These are phyloP conservation scores for Meteorus colon DNA, from an alignment of 2,888 invertebrate genomes.

Conservation along the genomic window DNA sequence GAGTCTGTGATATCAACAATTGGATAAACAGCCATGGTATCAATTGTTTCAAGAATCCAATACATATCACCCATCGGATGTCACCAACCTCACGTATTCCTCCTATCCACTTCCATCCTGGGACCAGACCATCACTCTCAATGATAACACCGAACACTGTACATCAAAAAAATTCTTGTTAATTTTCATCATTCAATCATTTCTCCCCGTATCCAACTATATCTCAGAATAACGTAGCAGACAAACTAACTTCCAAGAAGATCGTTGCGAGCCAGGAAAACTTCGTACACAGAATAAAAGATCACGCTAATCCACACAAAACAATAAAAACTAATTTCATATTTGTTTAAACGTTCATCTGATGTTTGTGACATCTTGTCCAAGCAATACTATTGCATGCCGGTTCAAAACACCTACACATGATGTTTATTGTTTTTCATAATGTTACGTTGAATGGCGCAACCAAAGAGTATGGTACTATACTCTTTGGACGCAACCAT, in stretches of 20 bases:
- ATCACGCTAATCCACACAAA: conserved; percentile 76
- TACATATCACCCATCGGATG: conserved; percentile 82
- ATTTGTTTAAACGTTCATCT: conserved; percentile 50
- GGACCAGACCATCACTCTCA: conserved; percentile 73
- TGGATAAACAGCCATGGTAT: conserved; percentile 77
- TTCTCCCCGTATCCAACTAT: background rate
- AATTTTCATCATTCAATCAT: too few species aligned
- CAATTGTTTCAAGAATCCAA: conserved; percentile 75
- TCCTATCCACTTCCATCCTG: conserved; percentile 77
- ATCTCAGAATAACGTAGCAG: conserved; percentile 55
- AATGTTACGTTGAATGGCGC: too few species aligned
- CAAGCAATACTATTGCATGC: background rate
- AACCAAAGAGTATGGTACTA: too few species aligned
- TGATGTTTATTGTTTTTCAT: too few species aligned
- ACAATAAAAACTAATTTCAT: conserved; percentile 75
- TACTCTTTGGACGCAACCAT: too few species aligned
- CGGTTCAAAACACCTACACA: too few species aligned
- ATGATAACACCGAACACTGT: too few species aligned
- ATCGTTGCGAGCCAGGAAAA: conserved; percentile 74
- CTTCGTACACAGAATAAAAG: conserved; percentile 76
- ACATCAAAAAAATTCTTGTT: too few species aligned
- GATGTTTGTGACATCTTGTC: background rate
- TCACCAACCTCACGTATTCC: conserved; percentile 81
- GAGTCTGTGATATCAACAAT: conserved; percentile 75
- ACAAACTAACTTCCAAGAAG: too few species aligned